Conservation (phyloP, 2,888 invertebrate species). For the Antheraea assamensis region DNA sequence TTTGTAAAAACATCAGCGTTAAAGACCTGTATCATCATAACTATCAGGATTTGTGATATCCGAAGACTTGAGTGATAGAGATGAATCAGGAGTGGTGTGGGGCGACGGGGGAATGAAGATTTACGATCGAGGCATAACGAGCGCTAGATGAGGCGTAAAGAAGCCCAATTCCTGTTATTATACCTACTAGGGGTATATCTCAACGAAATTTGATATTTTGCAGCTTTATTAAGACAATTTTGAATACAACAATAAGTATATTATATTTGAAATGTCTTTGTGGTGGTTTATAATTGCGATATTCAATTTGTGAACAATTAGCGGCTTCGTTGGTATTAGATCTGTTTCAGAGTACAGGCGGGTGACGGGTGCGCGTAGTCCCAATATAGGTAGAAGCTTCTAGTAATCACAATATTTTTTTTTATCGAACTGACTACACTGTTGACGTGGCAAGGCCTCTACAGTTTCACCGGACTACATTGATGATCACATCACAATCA, state of each 20-base stretch:
- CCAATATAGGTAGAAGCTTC: too few species aligned
- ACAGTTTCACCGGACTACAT: too few species aligned
- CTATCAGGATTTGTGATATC: slow-evolving; percentile 60
- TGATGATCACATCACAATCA: too few species aligned
- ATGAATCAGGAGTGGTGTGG: slow-evolving; percentile 51
- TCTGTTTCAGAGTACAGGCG: too few species aligned
- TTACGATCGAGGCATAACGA: slow-evolving; percentile 80
- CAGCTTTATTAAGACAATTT: slow-evolving; percentile 14
- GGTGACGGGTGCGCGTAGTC: too few species aligned
- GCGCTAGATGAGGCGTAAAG: slow-evolving; percentile 81
- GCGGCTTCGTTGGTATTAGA: too few species aligned
- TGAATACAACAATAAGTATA: neutral
- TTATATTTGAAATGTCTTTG: neutral
- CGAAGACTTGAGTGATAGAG: slow-evolving; percentile 21
- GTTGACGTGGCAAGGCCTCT: too few species aligned
- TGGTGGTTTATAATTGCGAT: neutral
- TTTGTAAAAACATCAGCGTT: neutral
- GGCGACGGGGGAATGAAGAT: slow-evolving; percentile 71
- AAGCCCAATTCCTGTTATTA: slow-evolving; percentile 79
- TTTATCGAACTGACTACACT: too few species aligned
- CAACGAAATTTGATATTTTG: slow-evolving; percentile 18
- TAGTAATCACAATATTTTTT: too few species aligned
- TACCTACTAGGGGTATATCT: slow-evolving; percentile 43
- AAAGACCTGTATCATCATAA: slow-evolving; percentile 2
- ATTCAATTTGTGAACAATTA: too few species aligned